Base-by-base conservation (phyloP, 2,797 vertebrate species). In the Argyrosomus regius region DNA sequence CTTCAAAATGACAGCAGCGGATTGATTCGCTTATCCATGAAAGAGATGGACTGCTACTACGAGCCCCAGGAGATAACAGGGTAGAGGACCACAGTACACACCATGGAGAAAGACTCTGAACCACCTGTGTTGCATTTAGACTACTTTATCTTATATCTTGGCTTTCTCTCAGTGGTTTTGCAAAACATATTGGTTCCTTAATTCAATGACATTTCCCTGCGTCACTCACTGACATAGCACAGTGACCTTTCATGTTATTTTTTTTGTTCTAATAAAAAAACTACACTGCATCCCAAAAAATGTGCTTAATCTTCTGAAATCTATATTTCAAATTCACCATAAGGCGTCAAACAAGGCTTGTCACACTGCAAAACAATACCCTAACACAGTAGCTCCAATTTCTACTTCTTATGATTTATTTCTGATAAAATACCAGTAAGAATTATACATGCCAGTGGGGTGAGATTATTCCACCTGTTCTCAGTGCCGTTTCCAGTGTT, bases 11-110 rank as follows among this genome's bases (percentile, higher is more conserved):
- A 91, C 93, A 88, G 89, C 82, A 10, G 80, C 49, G 75, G 88
- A 92, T 91, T 89, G 91, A 93, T 92, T 87, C 80, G 87, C 87
- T 85, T 28, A 75, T 85, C 81, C 88, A 83, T 89, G 87, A 88
- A 89, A 87, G 87, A 88, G 82, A 88, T 77, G 85, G 78, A 84
- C 76, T 26, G 76, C 74, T 12, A 57, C 86, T 80, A 85, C 80
- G 77, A 88, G 88, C 76, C 88, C 88, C 90, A 39, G 50, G 92
- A 88, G 90, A 88, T 64, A 41, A 48, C 41, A 7, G 77, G 63
- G 63, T 3, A 46, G 71, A 78, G 62, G 72, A 75, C 61, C 79
- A 13, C 65, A 50, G 80, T 5, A 64, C 78, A 71, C 68, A 84
- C 69, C 73, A n/a, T 16, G 77, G 62, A 82, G 66, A 78, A 77